Percentiles rank a stretch among this genome's conserved stretches.
phyloP scores from a whole-genome alignment of 2,888 invertebrate genomes.

The Torymus aiolomorphi region DNA sequence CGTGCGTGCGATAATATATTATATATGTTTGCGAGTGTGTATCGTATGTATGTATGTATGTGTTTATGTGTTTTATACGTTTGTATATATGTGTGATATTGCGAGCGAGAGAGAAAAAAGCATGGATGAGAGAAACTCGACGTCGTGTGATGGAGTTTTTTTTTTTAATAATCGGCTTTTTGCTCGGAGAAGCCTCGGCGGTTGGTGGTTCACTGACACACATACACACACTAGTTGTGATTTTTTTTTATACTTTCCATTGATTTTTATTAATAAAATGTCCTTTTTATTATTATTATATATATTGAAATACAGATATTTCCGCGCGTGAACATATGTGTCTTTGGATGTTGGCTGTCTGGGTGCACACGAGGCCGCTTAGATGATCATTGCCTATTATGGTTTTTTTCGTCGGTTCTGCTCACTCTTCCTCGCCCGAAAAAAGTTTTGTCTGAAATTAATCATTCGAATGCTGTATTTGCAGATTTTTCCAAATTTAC shows the following conservation, averaged over 20 bases:
- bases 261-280: conserved; percentile 50
- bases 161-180: background rate
- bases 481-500: too few relatives aligned
- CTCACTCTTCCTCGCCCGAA: conserved; percentile 50
- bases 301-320: conserved; percentile 35
- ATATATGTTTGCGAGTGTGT: conserved; percentile 16
- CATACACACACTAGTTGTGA: conserved; percentile 1
- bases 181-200: conserved; percentile 10
- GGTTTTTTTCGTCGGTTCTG: conserved; percentile 33
- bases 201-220: conserved; percentile 15
- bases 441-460: conserved; percentile 39
- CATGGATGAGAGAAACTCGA: conserved; percentile 41
- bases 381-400: conserved; percentile 6
- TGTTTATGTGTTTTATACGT: conserved; percentile 9
- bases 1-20: conserved; percentile 25
- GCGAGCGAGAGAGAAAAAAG: conserved; percentile 43
- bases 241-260: conserved; percentile 43
- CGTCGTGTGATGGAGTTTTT: conserved; percentile 9
- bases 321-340: conserved; percentile 12
- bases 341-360: conserved; percentile 16
- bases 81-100: background rate
- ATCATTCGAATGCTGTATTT: too few relatives aligned
- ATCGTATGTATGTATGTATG: conserved; percentile 5
- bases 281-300: conserved; percentile 32
- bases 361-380: conserved; percentile 25